Conservation (phyloP, 1,140 invertebrate genomes). For the Bilobella aurantiaca region DNA sequence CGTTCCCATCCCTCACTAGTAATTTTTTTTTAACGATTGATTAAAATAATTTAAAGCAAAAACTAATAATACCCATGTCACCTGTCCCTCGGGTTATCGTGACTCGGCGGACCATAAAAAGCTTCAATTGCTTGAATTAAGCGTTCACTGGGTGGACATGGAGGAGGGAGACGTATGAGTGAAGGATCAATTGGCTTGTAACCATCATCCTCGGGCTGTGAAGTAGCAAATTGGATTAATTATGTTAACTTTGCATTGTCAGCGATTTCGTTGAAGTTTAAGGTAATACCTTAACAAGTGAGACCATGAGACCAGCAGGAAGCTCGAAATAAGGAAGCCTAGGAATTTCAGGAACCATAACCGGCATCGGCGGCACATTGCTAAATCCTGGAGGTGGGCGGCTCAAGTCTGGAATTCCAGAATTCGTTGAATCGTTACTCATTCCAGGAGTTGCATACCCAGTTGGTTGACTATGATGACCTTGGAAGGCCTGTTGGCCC, state of each 20-base stretch:
- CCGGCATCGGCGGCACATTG: conserved; percentile 33
- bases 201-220: conserved; percentile 57
- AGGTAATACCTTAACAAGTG: conserved; percentile 80
- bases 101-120: conserved; percentile 84
- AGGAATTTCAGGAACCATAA: conserved; percentile 66
- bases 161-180: conserved; percentile 78
- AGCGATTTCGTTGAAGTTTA: too few relatives aligned
- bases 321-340: conserved; percentile 91
- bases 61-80: conserved; percentile 42
- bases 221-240: too few relatives aligned
- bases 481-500: background rate
- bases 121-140: conserved; percentile 84
- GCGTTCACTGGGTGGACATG: conserved; percentile 82
- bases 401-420: conserved; percentile 61
- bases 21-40: too few relatives aligned
- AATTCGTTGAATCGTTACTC: background rate
- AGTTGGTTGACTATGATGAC: background rate
- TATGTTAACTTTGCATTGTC: too few relatives aligned
- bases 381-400: conserved; percentile 63
- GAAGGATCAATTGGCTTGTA: conserved; percentile 84
- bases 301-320: conserved; percentile 89
- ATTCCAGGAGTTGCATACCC: background rate
- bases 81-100: conserved; percentile 88
- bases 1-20: too few relatives aligned
- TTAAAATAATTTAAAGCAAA: too few relatives aligned